A percentile compares a stretch with the other conserved stretches of the same genome.
These are phyloP conservation scores for Philypnodon macrostomus DNA, from an alignment of 2,797 vertebrate genomes.

Conservation along the genomic window DNA sequence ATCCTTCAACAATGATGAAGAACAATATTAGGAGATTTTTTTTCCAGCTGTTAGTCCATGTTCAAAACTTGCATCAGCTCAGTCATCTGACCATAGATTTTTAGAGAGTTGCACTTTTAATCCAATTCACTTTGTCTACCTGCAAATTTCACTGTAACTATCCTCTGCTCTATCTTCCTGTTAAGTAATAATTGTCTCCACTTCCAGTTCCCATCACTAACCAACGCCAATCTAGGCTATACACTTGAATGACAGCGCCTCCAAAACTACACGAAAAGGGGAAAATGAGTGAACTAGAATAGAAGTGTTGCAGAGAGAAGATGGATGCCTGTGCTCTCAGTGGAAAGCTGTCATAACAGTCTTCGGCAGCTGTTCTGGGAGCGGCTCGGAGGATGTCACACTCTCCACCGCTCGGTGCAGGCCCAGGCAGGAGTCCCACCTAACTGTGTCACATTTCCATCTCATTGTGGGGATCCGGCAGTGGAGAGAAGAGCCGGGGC, in stretches of 20 bases:
- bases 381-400: slow-evolving; percentile 69
- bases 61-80: no score
- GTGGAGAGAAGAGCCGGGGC: slow-evolving; percentile 45
- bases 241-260: slow-evolving; percentile 58
- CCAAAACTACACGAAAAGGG: slow-evolving; percentile 53
- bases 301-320: slow-evolving; percentile 64
- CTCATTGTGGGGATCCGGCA: slow-evolving; percentile 63
- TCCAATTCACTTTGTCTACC: no score
- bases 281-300: slow-evolving; percentile 71
- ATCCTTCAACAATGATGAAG: no score
- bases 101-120: no score
- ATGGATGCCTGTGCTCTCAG: slow-evolving; percentile 73
- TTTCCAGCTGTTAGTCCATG: no score
- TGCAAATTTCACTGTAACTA: no score
- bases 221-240: slow-evolving; percentile 41
- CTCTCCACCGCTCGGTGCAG: slow-evolving; percentile 55
- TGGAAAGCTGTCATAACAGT: slow-evolving; percentile 75
- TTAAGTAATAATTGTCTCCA: slow-evolving; percentile 29
- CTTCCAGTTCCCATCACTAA: slow-evolving; percentile 18
- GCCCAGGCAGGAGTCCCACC: slow-evolving; percentile 65
- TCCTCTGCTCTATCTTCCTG: not conserved
- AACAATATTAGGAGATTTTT: no score
- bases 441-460: slow-evolving; percentile 74
- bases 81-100: no score
- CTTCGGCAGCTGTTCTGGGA: slow-evolving; percentile 71